Conservation (phyloP, 2,888 invertebrate species). For the Trissoscelio sp. region DNA sequence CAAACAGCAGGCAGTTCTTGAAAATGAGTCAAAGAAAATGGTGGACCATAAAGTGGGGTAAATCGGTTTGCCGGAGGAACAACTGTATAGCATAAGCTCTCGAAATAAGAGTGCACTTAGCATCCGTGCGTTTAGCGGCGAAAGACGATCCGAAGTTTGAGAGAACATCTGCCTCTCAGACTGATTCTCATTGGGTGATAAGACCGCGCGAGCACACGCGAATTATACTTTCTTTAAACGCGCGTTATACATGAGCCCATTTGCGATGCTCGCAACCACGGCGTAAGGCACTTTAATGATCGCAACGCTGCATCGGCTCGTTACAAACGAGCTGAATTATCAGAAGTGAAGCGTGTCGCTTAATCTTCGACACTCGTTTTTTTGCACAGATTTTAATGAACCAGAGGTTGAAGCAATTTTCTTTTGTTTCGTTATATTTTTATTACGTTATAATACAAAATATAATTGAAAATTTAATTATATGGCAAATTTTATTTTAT, state of each 20-base stretch:
- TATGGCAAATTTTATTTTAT: no score
- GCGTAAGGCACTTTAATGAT: conserved; percentile 45
- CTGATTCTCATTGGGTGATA: conserved; percentile 76
- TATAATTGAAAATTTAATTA: no score
- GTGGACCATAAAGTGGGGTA: conserved; percentile 37
- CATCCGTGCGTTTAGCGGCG: conserved; percentile 53
- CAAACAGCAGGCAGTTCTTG: background rate
- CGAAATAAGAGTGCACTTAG: conserved; percentile 55
- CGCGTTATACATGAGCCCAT: conserved; percentile 37
- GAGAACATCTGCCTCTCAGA: conserved; percentile 76
- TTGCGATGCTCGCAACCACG: conserved; percentile 45
- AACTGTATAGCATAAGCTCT: conserved; percentile 43
- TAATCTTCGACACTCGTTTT: conserved; percentile 1
- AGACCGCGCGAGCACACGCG: conserved; percentile 68
- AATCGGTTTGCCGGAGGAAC: conserved; percentile 54
- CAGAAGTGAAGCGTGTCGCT: conserved; percentile 31
- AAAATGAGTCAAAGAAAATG: conserved; percentile 20
- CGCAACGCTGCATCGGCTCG: conserved; percentile 24
- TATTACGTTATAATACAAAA: background rate
- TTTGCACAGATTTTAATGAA: conserved; percentile 1
- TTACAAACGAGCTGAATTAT: conserved; percentile 46
- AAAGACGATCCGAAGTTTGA: conserved; percentile 70
- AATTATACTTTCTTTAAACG: conserved; percentile 61
- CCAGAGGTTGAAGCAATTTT: background rate
- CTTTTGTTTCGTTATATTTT: background rate